Percentiles rank a stretch among this genome's conserved stretches.
phyloP scores from a whole-genome alignment of 2,113 vertebrate species.

The Ginglymostoma cirratum region DNA sequence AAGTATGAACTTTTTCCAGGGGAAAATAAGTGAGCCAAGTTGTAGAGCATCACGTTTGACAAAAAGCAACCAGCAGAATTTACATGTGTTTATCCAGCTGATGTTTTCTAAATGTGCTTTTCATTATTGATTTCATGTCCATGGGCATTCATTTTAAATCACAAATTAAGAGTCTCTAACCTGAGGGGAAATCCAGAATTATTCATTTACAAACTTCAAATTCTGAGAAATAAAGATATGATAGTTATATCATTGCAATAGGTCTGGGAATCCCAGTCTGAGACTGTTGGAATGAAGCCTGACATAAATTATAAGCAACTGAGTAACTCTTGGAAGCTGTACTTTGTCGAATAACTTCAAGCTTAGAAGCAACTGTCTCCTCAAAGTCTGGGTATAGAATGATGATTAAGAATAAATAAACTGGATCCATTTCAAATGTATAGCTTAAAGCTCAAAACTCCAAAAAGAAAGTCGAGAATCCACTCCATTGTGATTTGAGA shows the following conservation, averaged over 20 bases:
- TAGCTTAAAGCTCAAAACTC: not conserved
- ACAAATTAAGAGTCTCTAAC: not conserved
- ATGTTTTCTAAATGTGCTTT: not conserved
- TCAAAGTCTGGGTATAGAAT: too few species aligned
- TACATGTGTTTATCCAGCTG: not conserved
- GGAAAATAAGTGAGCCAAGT: not conserved
- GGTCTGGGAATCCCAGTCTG: not conserved
- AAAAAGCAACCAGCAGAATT: not conserved
- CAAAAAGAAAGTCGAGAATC: not conserved
- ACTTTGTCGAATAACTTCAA: not conserved
- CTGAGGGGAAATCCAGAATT: not conserved
- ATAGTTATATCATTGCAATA: not conserved
- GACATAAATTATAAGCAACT: conserved; percentile 5
- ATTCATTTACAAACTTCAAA: not conserved
- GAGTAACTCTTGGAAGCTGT: not conserved
- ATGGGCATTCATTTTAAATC: not conserved
- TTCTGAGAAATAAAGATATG: not conserved
- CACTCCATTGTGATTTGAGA: not conserved
- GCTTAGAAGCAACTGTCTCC: not conserved
- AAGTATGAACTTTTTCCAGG: not conserved
- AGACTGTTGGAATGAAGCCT: not conserved
- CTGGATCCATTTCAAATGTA: not conserved
- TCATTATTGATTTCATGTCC: not conserved
- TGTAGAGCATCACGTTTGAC: not conserved
- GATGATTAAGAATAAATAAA: not conserved